Evolutionary conservation across 2,797 vertebrate species (phyloP).

Genomic region (Oryzias dopingdopingensis): DNA sequence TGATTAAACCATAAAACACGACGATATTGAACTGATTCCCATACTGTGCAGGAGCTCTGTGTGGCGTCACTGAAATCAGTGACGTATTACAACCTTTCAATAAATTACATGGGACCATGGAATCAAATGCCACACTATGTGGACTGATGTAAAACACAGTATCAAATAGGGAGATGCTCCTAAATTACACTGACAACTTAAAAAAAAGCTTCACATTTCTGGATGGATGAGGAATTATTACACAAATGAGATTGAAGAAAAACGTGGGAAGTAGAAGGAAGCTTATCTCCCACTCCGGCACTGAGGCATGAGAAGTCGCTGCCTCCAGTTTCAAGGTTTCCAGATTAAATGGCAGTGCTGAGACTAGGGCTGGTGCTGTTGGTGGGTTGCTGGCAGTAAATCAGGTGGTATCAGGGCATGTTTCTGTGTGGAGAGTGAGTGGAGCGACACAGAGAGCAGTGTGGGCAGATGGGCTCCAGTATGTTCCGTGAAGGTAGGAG

Average conservation of each 20-base stretch:
- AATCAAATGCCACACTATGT: no score
- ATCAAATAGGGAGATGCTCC: no score
- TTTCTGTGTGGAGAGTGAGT: constrained; percentile 27
- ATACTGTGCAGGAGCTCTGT: no score
- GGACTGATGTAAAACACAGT: no score
- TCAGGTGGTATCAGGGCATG: constrained; percentile 45
- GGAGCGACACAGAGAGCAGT: constrained; percentile 45
- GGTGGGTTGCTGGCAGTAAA: constrained; percentile 46
- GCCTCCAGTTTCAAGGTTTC: constrained; percentile 49
- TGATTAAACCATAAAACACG: no score
- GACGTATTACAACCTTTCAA: no score
- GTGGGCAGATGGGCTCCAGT: constrained; percentile 64
- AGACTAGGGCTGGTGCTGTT: constrained; percentile 37
- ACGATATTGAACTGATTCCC: no score
- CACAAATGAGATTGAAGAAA: constrained; percentile 13
- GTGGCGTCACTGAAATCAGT: no score
- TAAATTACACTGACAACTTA: no score
- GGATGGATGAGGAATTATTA: constrained; percentile 9
- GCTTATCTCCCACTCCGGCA: constrained; percentile 33
- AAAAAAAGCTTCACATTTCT: constrained; percentile 18
- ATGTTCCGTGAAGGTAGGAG: constrained; percentile 68
- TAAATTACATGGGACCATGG: no score
- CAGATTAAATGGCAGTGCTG: constrained; percentile 51
- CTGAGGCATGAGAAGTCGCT: constrained; percentile 26
- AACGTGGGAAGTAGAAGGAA: constrained; percentile 21